Percentiles rank a stretch among this genome's conserved stretches.
Evolutionary conservation across 2,113 vertebrate species (phyloP).

Genomic region (Nothobranchius furzeri): DNA sequence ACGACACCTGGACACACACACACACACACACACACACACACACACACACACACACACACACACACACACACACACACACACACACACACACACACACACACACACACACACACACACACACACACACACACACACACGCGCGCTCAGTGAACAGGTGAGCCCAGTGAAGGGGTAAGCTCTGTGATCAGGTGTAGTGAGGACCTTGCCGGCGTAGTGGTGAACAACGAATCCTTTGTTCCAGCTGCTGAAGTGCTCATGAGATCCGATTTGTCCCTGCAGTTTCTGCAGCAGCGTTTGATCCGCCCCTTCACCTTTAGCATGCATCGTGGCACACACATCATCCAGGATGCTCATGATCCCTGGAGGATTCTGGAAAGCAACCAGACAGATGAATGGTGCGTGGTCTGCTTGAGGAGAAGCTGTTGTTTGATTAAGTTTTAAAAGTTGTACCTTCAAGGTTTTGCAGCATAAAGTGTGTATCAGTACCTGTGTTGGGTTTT

Average conservation of each 20-base stretch:
- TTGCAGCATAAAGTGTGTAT: no score
- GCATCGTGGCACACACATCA: slow-evolving; percentile 87
- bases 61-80: slow-evolving; percentile 6
- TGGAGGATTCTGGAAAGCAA: slow-evolving; percentile 75
- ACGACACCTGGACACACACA: slow-evolving; percentile 77
- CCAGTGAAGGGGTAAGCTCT: neutral
- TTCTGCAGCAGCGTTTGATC: slow-evolving; percentile 86
- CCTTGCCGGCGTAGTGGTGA: slow-evolving; percentile 87
- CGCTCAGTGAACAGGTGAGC: neutral
- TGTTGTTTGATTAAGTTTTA: no score
- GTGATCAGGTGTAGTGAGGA: slow-evolving; percentile 18
- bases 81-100: slow-evolving; percentile 11
- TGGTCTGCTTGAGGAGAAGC: no score
- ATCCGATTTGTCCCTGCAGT: slow-evolving; percentile 78
- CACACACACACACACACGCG: slow-evolving; percentile 1
- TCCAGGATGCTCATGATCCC: slow-evolving; percentile 86
- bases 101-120: slow-evolving; percentile 11
- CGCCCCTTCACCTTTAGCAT: slow-evolving; percentile 85
- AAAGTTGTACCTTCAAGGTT: no score
- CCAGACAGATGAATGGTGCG: neutral
- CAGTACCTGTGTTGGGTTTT: no score
- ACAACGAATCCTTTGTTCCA: slow-evolving; percentile 85
- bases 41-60: slow-evolving; percentile 6
- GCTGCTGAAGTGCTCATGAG: slow-evolving; percentile 85
- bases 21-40: slow-evolving; percentile 6